These are phyloP conservation scores for Brachionus asplanchnoidis DNA, from an alignment of 1,140 invertebrate genomes.

Conservation along the genomic window DNA sequence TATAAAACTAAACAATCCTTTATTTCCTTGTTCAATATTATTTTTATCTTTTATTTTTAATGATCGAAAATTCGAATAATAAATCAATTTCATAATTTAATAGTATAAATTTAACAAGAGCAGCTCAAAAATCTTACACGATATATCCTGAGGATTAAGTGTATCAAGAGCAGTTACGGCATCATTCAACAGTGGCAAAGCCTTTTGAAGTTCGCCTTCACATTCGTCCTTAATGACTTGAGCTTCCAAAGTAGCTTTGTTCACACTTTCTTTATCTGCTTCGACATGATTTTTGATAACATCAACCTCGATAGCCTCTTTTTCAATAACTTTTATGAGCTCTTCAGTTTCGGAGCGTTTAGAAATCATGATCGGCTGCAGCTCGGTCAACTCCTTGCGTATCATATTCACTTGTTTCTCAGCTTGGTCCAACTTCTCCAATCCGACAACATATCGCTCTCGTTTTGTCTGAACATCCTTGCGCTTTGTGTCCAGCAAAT, in stretches of 20 bases:
- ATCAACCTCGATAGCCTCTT: conserved; percentile 55
- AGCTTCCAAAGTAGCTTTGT: conserved; percentile 51
- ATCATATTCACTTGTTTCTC: conserved; percentile 62
- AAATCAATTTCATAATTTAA: too few species aligned
- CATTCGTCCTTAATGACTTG: conserved; percentile 57
- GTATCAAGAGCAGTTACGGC: conserved; percentile 55
- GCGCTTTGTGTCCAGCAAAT: conserved; percentile 52
- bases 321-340: conserved; percentile 54
- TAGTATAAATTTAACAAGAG: too few species aligned
- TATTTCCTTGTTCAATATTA: too few species aligned
- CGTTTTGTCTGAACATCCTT: conserved; percentile 69
- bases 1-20: too few species aligned
- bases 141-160: conserved; percentile 55
- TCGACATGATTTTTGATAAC: conserved; percentile 53
- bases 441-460: conserved; percentile 61
- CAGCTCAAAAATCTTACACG: not conserved
- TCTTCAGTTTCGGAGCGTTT: conserved; percentile 54
- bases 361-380: conserved; percentile 54
- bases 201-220: conserved; percentile 53
- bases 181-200: conserved; percentile 56
- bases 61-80: too few species aligned
- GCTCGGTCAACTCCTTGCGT: conserved; percentile 54
- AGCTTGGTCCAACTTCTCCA: conserved; percentile 57
- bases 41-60: too few species aligned
- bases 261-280: conserved; percentile 52